Conservation (phyloP, 2,113 vertebrate species). For the Aphelocoma coerulescens region DNA sequence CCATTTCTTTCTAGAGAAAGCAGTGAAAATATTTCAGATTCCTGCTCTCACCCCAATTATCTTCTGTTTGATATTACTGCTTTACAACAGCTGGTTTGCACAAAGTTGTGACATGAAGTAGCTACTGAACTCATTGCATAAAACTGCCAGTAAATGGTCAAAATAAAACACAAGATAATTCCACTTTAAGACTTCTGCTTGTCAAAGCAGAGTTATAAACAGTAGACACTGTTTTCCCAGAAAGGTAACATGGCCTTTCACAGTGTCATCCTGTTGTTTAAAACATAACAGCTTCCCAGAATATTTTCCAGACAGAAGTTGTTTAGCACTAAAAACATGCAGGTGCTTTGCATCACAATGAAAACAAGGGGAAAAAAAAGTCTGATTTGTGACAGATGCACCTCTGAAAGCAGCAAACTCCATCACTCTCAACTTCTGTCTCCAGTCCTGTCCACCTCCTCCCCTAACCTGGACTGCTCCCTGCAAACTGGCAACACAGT, state of each 20-base stretch:
- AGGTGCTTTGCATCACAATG: background rate
- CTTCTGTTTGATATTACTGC: background rate
- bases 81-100: background rate
- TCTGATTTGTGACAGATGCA: background rate
- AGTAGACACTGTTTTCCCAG: background rate
- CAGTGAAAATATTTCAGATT: background rate
- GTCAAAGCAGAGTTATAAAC: background rate
- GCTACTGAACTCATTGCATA: background rate
- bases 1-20: background rate
- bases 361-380: background rate
- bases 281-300: background rate
- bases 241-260: background rate
- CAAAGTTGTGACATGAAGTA: background rate
- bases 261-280: background rate
- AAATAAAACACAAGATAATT: background rate
- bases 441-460: background rate
- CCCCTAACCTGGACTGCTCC: background rate
- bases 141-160: background rate
- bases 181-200: background rate
- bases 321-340: background rate
- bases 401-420: background rate
- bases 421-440: background rate
- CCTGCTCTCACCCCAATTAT: background rate
- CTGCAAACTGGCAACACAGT: background rate
- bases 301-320: background rate